Evolutionary conservation across 2,113 vertebrate species (phyloP).

Genomic region (Rhinichthys klamathensis): DNA sequence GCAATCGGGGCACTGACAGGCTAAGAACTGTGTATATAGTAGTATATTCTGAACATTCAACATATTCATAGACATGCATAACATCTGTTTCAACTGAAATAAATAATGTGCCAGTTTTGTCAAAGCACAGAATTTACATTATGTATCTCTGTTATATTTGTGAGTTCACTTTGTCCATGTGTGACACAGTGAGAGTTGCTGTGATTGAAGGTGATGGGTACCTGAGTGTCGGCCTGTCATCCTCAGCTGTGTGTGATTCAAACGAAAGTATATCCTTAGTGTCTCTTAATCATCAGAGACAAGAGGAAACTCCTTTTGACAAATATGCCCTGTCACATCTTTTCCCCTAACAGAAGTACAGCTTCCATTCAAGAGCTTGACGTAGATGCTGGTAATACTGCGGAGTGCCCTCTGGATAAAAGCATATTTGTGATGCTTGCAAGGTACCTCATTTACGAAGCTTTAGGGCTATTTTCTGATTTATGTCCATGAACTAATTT

Average conservation of each 20-base stretch:
- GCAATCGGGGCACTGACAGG: no score
- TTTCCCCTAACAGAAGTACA: slow-evolving; percentile 38
- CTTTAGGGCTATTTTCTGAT: slow-evolving; percentile 33
- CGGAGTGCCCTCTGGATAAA: slow-evolving; percentile 7
- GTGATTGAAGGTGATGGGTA: slow-evolving; percentile 44
- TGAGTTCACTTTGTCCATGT: background rate
- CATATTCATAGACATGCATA: background rate
- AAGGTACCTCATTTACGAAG: background rate
- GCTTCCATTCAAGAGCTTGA: slow-evolving; percentile 4
- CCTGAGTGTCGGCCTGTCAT: slow-evolving; percentile 29
- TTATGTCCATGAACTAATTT: background rate
- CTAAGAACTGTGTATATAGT: background rate
- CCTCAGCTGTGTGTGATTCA: slow-evolving; percentile 36
- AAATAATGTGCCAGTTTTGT: background rate
- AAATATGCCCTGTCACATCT: slow-evolving; percentile 54
- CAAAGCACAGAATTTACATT: background rate
- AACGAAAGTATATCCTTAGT: slow-evolving; percentile 48
- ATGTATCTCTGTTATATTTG: background rate
- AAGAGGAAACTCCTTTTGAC: slow-evolving; percentile 50
- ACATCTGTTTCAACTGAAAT: background rate
- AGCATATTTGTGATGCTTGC: slow-evolving; percentile 17
- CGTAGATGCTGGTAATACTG: slow-evolving; percentile 30
- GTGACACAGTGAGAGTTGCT: background rate
- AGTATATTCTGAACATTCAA: background rate
- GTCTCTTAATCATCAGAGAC: slow-evolving; percentile 52